These are phyloP conservation scores for Argyresthia albistria DNA, from an alignment of 2,888 invertebrate genomes.

Conservation along the genomic window DNA sequence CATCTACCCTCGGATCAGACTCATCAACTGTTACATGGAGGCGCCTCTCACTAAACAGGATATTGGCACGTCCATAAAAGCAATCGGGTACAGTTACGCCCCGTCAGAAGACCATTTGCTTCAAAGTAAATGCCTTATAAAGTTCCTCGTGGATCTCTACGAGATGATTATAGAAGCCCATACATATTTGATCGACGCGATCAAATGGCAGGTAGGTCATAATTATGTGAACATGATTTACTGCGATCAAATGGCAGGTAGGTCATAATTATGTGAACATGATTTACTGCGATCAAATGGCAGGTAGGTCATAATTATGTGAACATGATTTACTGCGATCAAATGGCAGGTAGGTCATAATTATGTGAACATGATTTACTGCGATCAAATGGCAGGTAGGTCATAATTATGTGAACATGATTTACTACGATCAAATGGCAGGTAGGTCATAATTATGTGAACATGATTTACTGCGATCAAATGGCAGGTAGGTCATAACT, in stretches of 20 bases:
- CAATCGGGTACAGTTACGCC: background rate
- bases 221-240: background rate
- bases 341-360: conserved; percentile 42
- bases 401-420: no score
- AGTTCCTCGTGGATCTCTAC: conserved; percentile 37
- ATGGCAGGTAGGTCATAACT: no score
- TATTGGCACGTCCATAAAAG: background rate
- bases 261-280: conserved; percentile 4
- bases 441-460: no score
- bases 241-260: conserved; percentile 54
- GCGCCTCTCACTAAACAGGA: conserved; percentile 13
- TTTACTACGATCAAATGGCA: no score
- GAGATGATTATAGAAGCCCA: conserved; percentile 34
- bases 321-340: conserved; percentile 26
- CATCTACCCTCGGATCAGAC: conserved; percentile 28
- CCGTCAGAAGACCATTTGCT: background rate
- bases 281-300: conserved; percentile 50
- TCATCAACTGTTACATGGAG: conserved; percentile 36
- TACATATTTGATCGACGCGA: conserved; percentile 33
- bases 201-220: conserved; percentile 45
- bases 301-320: conserved; percentile 26
- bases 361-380: background rate
- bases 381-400: no score
- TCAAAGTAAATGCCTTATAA: conserved; percentile 18
- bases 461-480: no score